Base-by-base conservation (phyloP, 2,888 invertebrate species). In the Pterostichus niger region DNA sequence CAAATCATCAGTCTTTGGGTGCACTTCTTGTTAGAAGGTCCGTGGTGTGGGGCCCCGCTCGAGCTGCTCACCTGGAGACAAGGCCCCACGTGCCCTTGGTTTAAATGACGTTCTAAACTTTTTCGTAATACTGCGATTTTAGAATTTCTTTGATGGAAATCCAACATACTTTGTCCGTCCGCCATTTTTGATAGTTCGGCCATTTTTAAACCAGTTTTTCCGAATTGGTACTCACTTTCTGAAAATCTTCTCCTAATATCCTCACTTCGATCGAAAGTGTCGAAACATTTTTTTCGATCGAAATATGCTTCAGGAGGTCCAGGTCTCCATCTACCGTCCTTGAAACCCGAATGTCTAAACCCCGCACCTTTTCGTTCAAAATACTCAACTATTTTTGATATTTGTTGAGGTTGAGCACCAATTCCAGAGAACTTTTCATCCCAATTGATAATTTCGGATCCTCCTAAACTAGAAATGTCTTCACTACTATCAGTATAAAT, bases 401-500 rank as follows among this genome's bases (percentile, higher is more conserved):
- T 96, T 88, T 95, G 93, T 92, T 86, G 94, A 89, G 86, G 92
- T 90, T 86, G 88, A 89, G 61, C 90, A 84, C 84, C 83, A 84
- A 91, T 86, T 40, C 92, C 91, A 78, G 92, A 91, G 33, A 93
- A 91, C 59, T 94, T 91, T 84, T 95, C 94, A 87, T 95, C 95
- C 92, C 93, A 93, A 87, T 92, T 93, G 87, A 95, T 89, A 11
- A 93, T 92, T 89, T 96, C 96, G 0, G 95, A 95, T 83, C 95
- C 95, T 0, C 95, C 94, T 80, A 96, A 91, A 87, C 95, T 96
- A 49, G 96, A 96, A 77, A 96, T 94, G 89, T 96, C 96, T 89
- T 96, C 96, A 59, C 95, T 96, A 88, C 96, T 96, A 89, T 96
- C 96, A 0, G 96, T 96, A 91, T 96, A 96, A 82, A 96, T 95